Base-by-base conservation (phyloP, 2,888 invertebrate species). In the Mycalesis mineus region DNA sequence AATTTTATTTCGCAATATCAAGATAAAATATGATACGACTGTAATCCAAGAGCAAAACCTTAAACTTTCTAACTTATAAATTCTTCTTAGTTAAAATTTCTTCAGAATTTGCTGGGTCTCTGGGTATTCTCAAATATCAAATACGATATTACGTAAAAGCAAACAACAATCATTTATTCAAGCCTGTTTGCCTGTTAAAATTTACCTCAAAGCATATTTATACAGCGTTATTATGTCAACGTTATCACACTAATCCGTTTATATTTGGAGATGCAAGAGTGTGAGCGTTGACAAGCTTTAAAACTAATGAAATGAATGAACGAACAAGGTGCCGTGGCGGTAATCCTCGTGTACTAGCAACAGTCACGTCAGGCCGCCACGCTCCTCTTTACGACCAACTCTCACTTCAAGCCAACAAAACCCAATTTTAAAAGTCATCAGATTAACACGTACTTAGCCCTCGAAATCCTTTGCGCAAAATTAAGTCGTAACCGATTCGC, bases 271-370 rank as follows among this genome's bases (percentile, higher is more conserved):
- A 77, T 70, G 74, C 79, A 72, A 65, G 62, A 68, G 73, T 68
- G 75, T 78, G 78, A 82, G 75, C 80, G 86, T 75, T 85, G 88
- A 88, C 88, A 87, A 75, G 78, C 82, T 76, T 74, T 81, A 73
- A 73, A 75, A 73, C 66, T 75, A 77, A 22, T 22, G 22, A 22
- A 79, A 78, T 77, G 74, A 69, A n/a, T n/a, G n/a, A 75, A 69
- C 70, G 67, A 71, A 75, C 81, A 85, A 87, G 84, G 86, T 87
- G 84, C 77, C 67, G 69, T 65, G 62, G 54, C 62, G 50, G 68
- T 89, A 88, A 89, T 84, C 88, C 84, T 61, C 69, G 53, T 66
- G 72, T 68, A 71, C 70, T 66, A 63, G 72, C 68, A 51, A 60
- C 59, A 69, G 77, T 74, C 88, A 88, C 88, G 88, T 82, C 71